Conservation (phyloP, 2,113 vertebrate genomes). For the Gasterosteus nipponicus region DNA sequence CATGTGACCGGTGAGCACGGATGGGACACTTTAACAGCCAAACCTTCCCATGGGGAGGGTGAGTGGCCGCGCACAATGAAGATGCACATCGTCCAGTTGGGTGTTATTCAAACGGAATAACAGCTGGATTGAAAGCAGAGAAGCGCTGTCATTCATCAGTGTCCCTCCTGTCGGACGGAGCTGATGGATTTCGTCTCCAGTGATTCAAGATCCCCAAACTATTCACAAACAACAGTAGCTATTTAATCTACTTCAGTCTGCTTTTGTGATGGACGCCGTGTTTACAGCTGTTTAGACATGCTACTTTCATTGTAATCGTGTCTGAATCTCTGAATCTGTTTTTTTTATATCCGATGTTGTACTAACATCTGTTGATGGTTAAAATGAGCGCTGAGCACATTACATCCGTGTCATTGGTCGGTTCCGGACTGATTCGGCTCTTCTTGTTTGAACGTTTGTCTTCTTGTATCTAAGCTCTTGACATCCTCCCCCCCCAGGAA, state of each 20-base stretch:
- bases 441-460: neutral
- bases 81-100: neutral
- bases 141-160: conserved; percentile 40
- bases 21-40: neutral
- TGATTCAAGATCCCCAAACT: conserved; percentile 38
- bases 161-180: conserved; percentile 30
- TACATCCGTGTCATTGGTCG: neutral
- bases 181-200: conserved; percentile 12
- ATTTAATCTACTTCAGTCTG: conserved; percentile 14
- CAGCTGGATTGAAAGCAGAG: conserved; percentile 19
- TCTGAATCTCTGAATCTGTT: neutral
- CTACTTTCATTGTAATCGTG: neutral
- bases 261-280: conserved; percentile 16
- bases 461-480: conserved; percentile 11
- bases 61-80: no score
- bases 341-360: neutral
- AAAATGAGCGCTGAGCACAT: neutral
- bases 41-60: no score
- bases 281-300: conserved; percentile 29
- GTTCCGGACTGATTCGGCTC: neutral
- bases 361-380: neutral
- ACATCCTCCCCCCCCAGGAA: conserved; percentile 82
- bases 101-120: conserved; percentile 10
- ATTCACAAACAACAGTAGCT: conserved; percentile 33
- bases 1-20: conserved; percentile 89